Base-by-base conservation (phyloP, 2,888 invertebrate species). In the Pyralis farinalis region DNA sequence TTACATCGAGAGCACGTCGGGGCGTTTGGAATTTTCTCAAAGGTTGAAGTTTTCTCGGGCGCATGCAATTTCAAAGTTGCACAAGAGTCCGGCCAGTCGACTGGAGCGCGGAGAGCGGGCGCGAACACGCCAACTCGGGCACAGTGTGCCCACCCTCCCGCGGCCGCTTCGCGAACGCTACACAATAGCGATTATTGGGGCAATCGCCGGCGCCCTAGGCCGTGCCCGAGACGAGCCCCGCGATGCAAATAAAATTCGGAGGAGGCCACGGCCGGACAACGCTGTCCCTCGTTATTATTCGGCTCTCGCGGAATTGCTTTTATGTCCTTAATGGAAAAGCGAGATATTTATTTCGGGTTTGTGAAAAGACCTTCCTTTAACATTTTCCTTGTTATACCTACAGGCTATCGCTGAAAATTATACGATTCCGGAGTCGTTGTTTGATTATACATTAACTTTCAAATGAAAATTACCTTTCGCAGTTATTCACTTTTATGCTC, bases 281-380 rank as follows among this genome's bases (percentile, higher is more conserved):
- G 74, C 77, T 81, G 80, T 70, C 81, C 85, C 81, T 85, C 83
- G 76, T 86, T 86, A 81, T 85, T 88, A 87, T 87, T 86, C 86
- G 77, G 69, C 78, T 80, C 85, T 84, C 83, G 85, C 77, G 72
- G 75, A 83, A 86, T 85, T 79, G 82, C 83, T 86, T 86, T 86
- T 83, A 85, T 85, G 75, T 72, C 78, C 78, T 78, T 85, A 86
- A 85, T 87, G 85, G 85, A 84, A 84, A 82, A 82, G 78, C 76
- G 76, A 78, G 77, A 80, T 83, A 82, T 85, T 82, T 84, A 84
- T 85, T 84, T 80, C 76, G 73, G 69, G 71, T 74, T 77, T 80
- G 65, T 67, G 67, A 69, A 76, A 70, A 70, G 63, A 69, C 70
- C 65, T 70, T 66, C 63, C 58, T 73, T 74, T 73, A 73, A 69